Evolutionary conservation across 2,888 invertebrate genomes (phyloP), one percentile per base, ranked within the genome.

Genomic region (Cryptus armator): DNA sequence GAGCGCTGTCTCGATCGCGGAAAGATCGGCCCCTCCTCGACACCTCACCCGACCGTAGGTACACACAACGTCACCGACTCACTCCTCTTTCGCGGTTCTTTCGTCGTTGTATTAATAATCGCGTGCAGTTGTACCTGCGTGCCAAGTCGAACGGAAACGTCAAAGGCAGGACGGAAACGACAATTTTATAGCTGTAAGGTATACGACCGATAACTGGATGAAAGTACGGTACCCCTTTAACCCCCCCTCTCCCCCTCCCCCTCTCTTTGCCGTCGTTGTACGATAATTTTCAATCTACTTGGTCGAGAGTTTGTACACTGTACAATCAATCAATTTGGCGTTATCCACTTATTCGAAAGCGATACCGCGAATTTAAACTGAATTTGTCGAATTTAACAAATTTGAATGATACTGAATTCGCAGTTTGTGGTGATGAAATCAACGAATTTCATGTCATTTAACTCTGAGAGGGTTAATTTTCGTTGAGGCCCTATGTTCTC

Each of bases 71-170:
- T 16, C 19, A 72, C 19, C 37, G 16, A 53, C 32, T 16, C 53
- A 7, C 56, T 12, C 37, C 43, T 19, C 43, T 16, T 72, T 19
- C 43, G 5, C 32, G 16, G 53, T 46, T 46, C 46, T 46, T 70
- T 70, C 46, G 70, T 51, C 59, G 78, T 76, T 64, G 32, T 62
- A 46, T 68, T 44, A 70, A 78, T 78, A 78, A 70, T 78, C 70
- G 78, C 78, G 70, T 78, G 62, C 78, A n/a, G 46, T 59, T 67
- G 46, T 46, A 46, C 59, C 32, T 59, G 46, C 78, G 67, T 77
- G 77, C 56, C 16, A 32, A 32, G 19, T 78, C 29, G 78, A 44
- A 44, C 46, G 74, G 44, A 74, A 62, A 62, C 74, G 74, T 56
- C 19, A 29, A 37, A 51, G 44, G 37, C 48, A 62, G 14, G 68